Conservation (phyloP, 92 coral and sea anemone genomes). For the Palythoa heliodiscus region DNA sequence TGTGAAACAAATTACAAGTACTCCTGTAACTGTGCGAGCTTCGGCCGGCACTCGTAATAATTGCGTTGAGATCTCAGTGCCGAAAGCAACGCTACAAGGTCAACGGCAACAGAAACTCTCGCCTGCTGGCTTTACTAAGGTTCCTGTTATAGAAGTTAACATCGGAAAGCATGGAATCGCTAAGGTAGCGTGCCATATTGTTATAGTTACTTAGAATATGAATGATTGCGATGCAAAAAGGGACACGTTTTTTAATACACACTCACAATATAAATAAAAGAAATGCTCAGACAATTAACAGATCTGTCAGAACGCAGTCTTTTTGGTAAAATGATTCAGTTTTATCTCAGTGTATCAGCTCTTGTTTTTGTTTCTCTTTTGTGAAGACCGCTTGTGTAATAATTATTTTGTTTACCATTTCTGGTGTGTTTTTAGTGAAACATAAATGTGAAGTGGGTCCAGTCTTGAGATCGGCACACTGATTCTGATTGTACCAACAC, state of each 20-base stretch:
- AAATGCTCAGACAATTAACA: background rate
- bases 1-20: constrained; percentile 38
- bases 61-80: constrained; percentile 38
- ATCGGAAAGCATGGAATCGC: constrained; percentile 40
- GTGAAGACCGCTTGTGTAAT: background rate
- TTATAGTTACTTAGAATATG: background rate
- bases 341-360: background rate
- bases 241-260: background rate
- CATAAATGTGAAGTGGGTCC: background rate
- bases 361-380: background rate
- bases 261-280: background rate
- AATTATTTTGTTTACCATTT: background rate
- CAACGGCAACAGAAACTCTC: constrained; percentile 12
- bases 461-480: background rate
- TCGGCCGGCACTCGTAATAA: constrained; percentile 49
- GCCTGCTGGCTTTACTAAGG: constrained; percentile 12
- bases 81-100: constrained; percentile 22
- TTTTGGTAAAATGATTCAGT: background rate
- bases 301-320: background rate
- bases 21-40: constrained; percentile 39
- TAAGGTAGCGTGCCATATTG: constrained; percentile 34
- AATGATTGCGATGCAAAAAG: background rate
- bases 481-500: background rate
- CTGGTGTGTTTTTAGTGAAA: background rate
- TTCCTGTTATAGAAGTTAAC: constrained; percentile 46